Percentiles rank a stretch among this genome's conserved stretches.
Conservation (phyloP, 1,140 invertebrate genomes). For the Platyscapa corneri region DNA sequence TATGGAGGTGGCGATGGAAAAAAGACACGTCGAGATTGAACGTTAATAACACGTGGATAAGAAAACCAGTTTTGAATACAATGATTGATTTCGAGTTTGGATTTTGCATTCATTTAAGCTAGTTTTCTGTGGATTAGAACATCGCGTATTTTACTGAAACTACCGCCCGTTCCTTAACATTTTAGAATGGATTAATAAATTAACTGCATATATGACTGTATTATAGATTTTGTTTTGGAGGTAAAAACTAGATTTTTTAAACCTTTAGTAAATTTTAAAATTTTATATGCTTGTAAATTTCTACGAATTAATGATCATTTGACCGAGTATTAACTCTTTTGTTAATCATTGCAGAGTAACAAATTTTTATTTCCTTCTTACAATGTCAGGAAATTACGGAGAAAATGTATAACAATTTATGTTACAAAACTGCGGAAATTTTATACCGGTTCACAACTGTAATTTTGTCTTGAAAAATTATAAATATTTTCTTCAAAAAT, state of each 20-base stretch:
- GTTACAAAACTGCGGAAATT: not conserved
- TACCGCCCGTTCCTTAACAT: not conserved
- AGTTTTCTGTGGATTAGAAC: not conserved
- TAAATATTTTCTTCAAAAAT: not conserved
- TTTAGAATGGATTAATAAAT: not conserved
- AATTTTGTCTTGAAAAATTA: not conserved
- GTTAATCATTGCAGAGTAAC: not conserved
- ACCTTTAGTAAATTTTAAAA: not conserved
- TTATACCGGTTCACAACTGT: not conserved
- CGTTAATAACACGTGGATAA: conserved; percentile 6
- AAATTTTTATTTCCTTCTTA: not conserved
- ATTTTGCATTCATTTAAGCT: not conserved
- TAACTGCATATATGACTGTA: not conserved
- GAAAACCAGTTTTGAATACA: conserved; percentile 26
- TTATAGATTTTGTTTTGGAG: not conserved
- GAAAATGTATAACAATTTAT: not conserved
- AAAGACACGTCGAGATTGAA: not conserved
- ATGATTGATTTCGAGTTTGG: conserved; percentile 16
- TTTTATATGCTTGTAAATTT: not conserved
- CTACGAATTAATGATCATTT: not conserved
- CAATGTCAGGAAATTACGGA: not conserved
- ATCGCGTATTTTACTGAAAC: not conserved
- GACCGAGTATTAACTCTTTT: not conserved
- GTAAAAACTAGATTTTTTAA: not conserved
- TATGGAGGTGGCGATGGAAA: not conserved